Evolutionary conservation across 2,888 invertebrate species (phyloP).

Genomic region (Ypsolopha sequella): DNA sequence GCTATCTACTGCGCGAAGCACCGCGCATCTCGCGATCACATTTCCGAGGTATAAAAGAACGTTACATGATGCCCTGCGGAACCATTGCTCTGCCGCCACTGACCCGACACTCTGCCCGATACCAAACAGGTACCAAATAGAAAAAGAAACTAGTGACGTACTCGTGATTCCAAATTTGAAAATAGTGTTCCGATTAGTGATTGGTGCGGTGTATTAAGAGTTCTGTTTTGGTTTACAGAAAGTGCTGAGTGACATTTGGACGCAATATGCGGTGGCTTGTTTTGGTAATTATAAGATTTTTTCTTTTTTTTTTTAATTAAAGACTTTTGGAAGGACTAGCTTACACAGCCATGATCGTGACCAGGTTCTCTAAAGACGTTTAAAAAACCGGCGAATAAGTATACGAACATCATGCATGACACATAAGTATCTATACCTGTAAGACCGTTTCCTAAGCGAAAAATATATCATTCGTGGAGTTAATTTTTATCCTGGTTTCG

Average conservation of each 20-base stretch:
- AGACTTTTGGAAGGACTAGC: too few species aligned
- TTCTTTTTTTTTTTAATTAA: neutral
- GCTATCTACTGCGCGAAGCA: slow-evolving; percentile 17
- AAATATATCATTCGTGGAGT: too few species aligned
- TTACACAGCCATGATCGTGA: too few species aligned
- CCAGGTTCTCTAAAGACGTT: too few species aligned
- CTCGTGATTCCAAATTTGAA: slow-evolving; percentile 9
- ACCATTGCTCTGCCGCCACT: slow-evolving; percentile 55
- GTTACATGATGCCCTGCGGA: slow-evolving; percentile 46
- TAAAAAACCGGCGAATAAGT: too few species aligned
- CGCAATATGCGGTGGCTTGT: slow-evolving; percentile 51
- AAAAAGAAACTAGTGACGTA: slow-evolving; percentile 5
- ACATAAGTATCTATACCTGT: too few species aligned
- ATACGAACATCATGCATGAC: too few species aligned
- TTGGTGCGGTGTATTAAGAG: slow-evolving; percentile 22
- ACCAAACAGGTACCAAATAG: slow-evolving; percentile 16
- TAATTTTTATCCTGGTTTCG: too few species aligned
- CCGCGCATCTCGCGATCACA: slow-evolving; percentile 54
- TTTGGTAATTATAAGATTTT: slow-evolving; percentile 37
- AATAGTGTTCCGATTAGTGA: slow-evolving; percentile 20
- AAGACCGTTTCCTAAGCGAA: too few species aligned
- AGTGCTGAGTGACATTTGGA: slow-evolving; percentile 27
- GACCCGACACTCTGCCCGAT: slow-evolving; percentile 22
- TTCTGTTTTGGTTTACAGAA: slow-evolving; percentile 59
- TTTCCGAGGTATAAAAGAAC: slow-evolving; percentile 69